Base-by-base conservation (phyloP, 2,113 vertebrate species). In the Sebastes schlegelii region DNA sequence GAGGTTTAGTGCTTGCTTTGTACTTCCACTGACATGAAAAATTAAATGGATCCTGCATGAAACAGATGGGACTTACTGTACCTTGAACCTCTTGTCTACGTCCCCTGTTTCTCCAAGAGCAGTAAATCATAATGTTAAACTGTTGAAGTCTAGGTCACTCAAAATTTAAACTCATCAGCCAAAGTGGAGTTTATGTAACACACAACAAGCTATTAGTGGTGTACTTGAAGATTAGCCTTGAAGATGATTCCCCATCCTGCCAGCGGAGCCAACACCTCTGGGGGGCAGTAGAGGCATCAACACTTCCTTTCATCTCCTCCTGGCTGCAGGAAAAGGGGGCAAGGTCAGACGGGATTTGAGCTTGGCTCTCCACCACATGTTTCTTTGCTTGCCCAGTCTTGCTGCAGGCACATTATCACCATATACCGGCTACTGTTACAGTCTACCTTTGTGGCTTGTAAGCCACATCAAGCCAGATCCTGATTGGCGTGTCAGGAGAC, bases 311-410 rank as follows among this genome's bases (percentile, higher is more conserved):
- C 80, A 93, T 91, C 87, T 83, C 76, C 54, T 74, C 85, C 77
- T 90, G 77, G 85, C 86, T 81, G 72, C 82, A 89, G 90, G 86
- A 83, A 76, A 84, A 69, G 83, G 71, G 34, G 88, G 84, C 91
- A 93, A 93, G 92, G 93, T 94, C 94, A 94, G 91, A 84, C 64
- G 89, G 89, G 92, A 93, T 91, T 94, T 94, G 78, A 92, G 90
- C 90, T 86, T 91, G 89, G 92, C 90, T 92, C 85, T 82, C 92
- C 74, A 89, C 86, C 92, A 84, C 91, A 91, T 92, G 90, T 92
- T 88, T 88, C 87, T 88, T 74, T 82, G 86, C 89, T 88, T 83
- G 85, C 92, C 88, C 87, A 85, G 82, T 85, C 83, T 93, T 51
- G 90, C 93, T 93, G 74, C 79, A 92, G 93, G 93, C 91, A 68